Base-by-base conservation (phyloP, 30 jellyfish, hydroid and myxozoan species). In the Nemopilema nomurai region DNA sequence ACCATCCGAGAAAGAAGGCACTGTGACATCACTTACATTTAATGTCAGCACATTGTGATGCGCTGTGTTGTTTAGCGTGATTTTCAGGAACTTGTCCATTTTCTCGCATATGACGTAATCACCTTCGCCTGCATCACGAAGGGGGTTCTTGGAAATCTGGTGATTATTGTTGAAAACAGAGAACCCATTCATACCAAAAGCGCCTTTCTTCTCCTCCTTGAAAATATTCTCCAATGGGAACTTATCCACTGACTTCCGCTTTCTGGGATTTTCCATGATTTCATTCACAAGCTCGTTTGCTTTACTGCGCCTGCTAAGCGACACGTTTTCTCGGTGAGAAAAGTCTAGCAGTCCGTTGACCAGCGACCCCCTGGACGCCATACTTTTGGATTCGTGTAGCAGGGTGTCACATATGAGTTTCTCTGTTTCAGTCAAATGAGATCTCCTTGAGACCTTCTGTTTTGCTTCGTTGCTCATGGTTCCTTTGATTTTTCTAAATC, bases 331-430 rank as follows among this genome's bases (percentile, higher is more conserved):
- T 16, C 62, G 69, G 29, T 88, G 73, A 51, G 83, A 21, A 33
- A 62, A 67, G 67, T 70, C 80, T 0, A 88, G 29, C 64, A 92
- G 49, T 17, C 92, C 98, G 82, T 92, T 92, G 1, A 92, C 91
- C 27, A 88, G 84, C 25, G 77, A 49, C 29, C 83, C 66, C 18
- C 92, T 51, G 22, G 82, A 57, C 50, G 72, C 71, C 96, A 93
- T 93, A 1, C 95, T 86, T 67, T 93, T 93, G 22, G 98, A 93
- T 76, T 93, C 98, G 33, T 93, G 98, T 18, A 89, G 27, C 69
- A 93, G 33, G 0, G 98, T 93, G 49, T 89, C 98, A 23, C 98
- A 83, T 51, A 93, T 77, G 0, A 93, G 87, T 62, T 57, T 88
- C 57, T 93, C 98, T 18, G 97, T 75, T 85, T 93, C 98, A 76